phyloP scores from a whole-genome alignment of 2,888 invertebrate genomes.

The Formica aserva region DNA sequence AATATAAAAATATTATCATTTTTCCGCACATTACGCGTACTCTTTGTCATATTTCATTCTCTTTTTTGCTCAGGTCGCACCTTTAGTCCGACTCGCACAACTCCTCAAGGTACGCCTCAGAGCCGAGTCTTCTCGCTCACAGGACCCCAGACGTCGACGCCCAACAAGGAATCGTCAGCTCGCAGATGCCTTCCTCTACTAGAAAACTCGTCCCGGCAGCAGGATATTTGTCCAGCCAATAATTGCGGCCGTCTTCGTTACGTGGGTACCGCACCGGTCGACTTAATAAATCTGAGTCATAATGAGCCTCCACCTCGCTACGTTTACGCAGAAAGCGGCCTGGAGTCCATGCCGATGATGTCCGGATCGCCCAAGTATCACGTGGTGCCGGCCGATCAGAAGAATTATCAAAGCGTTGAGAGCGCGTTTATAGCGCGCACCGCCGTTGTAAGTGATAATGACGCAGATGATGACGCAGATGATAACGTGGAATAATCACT shows the following conservation, averaged over 20 bases:
- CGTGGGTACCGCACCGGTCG: conserved; percentile 77
- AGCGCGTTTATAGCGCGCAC: conserved; percentile 85
- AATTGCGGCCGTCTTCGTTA: conserved; percentile 82
- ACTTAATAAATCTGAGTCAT: conserved; percentile 72
- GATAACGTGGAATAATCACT: not conserved
- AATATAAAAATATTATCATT: not conserved
- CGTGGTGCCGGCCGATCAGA: conserved; percentile 76
- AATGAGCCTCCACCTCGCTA: conserved; percentile 79
- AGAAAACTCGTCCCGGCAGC: conserved; percentile 76
- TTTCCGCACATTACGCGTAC: not conserved
- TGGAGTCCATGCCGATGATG: conserved; percentile 82
- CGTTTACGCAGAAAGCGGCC: conserved; percentile 78
- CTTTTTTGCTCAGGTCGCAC: conserved; percentile 62
- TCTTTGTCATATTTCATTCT: not conserved
- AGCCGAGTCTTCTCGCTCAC: conserved; percentile 75
- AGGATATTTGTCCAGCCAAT: conserved; percentile 78
- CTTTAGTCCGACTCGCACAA: conserved; percentile 72
- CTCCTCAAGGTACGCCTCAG: conserved; percentile 75
- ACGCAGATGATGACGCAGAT: not conserved
- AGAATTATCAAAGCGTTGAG: conserved; percentile 81
- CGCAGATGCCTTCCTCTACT: conserved; percentile 82
- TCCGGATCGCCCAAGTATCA: conserved; percentile 82
- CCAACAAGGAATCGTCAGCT: conserved; percentile 83
- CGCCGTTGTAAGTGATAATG: conserved; percentile 81
- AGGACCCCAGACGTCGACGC: conserved; percentile 83